Percentiles rank a stretch among this genome's conserved stretches.
phyloP scores from a whole-genome alignment of 1,140 invertebrate species.

The Episyrphus balteatus region DNA sequence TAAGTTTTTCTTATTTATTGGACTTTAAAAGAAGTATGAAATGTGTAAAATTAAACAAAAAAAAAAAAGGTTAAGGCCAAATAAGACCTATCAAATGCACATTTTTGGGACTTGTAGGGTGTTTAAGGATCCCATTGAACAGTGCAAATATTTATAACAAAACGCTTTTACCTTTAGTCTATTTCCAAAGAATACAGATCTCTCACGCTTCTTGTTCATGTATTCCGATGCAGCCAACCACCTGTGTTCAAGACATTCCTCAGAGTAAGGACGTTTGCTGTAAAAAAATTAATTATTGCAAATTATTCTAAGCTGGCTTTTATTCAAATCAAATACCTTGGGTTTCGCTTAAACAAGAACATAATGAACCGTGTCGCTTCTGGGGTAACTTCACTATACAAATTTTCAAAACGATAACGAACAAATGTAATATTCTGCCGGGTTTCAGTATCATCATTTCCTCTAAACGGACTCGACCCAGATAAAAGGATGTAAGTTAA shows the following conservation, averaged over 20 bases:
- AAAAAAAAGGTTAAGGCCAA: too few species aligned
- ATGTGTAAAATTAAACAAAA: too few species aligned
- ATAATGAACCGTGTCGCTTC: constrained; percentile 91
- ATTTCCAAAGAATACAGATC: constrained; percentile 73
- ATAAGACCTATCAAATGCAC: too few species aligned
- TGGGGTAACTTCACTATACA: constrained; percentile 89
- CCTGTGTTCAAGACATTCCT: constrained; percentile 90
- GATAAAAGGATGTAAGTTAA: constrained; percentile 89
- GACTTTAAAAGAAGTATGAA: too few species aligned
- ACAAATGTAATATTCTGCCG: constrained; percentile 86
- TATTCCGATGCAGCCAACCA: constrained; percentile 86
- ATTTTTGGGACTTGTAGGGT: too few species aligned
- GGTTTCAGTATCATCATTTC: constrained; percentile 70
- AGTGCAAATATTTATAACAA: too few species aligned
- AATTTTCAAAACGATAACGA: constrained; percentile 85
- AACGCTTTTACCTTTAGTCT: constrained; percentile 59
- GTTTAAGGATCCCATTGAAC: too few species aligned
- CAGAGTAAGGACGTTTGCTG: constrained; percentile 83
- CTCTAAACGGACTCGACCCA: constrained; percentile 85
- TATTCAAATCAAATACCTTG: constrained; percentile 50
- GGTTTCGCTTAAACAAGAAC: constrained; percentile 86
- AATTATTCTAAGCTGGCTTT: background rate
- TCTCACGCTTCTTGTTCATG: constrained; percentile 85
- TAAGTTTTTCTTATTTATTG: background rate
- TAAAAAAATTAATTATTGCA: constrained; percentile 15